Conservation (phyloP, 2,113 vertebrate species). For the Macheiramphus alcinus region DNA sequence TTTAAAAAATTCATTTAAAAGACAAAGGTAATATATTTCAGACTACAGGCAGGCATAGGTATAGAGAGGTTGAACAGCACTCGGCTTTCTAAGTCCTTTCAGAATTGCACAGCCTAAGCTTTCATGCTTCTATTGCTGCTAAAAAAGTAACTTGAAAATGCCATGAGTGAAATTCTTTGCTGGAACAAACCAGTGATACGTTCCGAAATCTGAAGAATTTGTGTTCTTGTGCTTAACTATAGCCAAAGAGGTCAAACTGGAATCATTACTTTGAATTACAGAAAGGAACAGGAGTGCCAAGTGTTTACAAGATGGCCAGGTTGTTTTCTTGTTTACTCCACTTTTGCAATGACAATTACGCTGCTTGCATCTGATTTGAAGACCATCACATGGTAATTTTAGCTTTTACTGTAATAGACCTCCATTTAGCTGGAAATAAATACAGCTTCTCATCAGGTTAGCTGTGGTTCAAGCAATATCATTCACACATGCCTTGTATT, state of each 20-base stretch:
- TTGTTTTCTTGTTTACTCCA: not conserved
- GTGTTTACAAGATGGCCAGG: not conserved
- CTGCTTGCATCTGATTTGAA: not conserved
- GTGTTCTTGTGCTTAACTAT: not conserved
- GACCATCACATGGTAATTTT: not conserved
- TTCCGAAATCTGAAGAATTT: not conserved
- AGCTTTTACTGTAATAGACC: not conserved
- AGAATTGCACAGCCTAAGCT: not conserved
- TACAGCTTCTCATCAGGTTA: not conserved
- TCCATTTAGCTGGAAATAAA: not conserved
- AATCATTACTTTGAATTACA: not conserved
- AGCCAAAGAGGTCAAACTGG: not conserved
- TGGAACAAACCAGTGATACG: not conserved
- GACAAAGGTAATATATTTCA: not conserved
- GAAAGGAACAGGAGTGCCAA: accelerated
- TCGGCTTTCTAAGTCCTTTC: not conserved
- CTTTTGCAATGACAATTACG: not conserved
- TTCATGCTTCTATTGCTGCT: not conserved
- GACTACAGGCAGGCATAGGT: not conserved
- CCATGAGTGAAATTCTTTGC: not conserved
- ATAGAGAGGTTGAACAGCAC: not conserved
- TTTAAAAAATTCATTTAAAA: not conserved
- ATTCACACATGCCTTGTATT: not conserved
- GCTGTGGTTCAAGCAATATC: not conserved
- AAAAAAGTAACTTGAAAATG: not conserved